phyloP scores from a whole-genome alignment of 2,113 vertebrate genomes.

The Climacteris rufus region DNA sequence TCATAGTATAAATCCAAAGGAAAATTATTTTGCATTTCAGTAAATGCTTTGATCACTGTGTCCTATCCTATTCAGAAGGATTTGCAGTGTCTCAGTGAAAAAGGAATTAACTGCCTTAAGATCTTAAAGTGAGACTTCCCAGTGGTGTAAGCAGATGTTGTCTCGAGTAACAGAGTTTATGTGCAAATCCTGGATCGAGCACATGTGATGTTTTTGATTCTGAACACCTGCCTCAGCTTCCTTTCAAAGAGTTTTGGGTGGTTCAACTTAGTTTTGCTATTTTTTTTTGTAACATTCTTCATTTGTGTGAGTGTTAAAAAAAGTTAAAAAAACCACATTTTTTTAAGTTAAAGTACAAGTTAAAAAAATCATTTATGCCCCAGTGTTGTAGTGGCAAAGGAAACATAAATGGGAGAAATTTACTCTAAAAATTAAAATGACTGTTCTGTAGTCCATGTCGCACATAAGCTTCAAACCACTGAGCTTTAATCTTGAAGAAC shows the following conservation, averaged over 20 bases:
- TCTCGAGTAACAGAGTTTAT: neutral
- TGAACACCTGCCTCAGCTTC: neutral
- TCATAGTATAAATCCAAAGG: neutral
- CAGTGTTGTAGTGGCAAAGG: neutral
- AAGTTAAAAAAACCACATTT: neutral
- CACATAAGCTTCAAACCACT: neutral
- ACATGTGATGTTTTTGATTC: neutral
- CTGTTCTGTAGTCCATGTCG: neutral
- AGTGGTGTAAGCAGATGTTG: neutral
- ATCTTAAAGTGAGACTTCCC: neutral
- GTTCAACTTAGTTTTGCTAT: neutral
- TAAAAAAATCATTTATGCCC: neutral
- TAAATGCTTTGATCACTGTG: neutral
- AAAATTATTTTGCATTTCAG: neutral
- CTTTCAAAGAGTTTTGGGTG: neutral
- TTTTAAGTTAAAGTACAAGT: no score
- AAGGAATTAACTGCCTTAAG: neutral
- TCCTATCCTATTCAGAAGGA: neutral
- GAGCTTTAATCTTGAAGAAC: neutral
- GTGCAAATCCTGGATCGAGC: neutral
- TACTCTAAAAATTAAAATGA: neutral
- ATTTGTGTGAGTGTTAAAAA: neutral
- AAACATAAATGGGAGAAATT: neutral
- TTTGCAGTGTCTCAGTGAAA: neutral
- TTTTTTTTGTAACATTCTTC: neutral